Evolutionary conservation across 2,113 vertebrate genomes (phyloP).

Genomic region (Abramis brama): DNA sequence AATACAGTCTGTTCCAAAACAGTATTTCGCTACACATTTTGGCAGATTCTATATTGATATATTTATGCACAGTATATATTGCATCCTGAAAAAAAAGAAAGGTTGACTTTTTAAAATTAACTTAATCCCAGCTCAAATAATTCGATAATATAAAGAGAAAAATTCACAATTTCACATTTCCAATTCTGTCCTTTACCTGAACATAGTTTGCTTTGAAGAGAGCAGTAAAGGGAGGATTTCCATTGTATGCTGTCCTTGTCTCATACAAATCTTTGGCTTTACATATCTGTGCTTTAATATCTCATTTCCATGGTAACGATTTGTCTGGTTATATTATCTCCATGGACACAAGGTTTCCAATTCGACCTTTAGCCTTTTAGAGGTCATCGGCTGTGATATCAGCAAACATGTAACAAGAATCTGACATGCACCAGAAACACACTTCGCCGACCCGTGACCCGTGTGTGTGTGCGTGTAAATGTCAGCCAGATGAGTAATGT

Average conservation of each 20-base stretch:
- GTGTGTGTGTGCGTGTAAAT: conserved; percentile 49
- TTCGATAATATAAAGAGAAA: neutral
- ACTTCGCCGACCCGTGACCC: conserved; percentile 5
- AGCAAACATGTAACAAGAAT: neutral
- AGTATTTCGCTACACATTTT: neutral
- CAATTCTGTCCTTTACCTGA: neutral
- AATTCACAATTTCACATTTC: neutral
- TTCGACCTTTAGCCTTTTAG: conserved; percentile 37
- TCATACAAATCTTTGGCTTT: conserved; percentile 37
- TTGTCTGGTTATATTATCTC: conserved; percentile 17
- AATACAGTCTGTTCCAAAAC: neutral
- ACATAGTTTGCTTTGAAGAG: neutral
- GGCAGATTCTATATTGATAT: neutral
- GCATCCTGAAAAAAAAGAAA: neutral
- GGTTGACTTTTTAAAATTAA: neutral
- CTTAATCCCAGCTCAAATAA: neutral
- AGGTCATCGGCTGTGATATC: conserved; percentile 12
- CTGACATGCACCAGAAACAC: conserved; percentile 14
- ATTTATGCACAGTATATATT: neutral
- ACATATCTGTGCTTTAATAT: conserved; percentile 41
- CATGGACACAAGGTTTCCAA: conserved; percentile 31
- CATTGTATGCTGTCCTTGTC: conserved; percentile 10
- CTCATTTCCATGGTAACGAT: conserved; percentile 27
- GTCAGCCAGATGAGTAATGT: conserved; percentile 53
- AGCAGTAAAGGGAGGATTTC: neutral